phyloP scores from a whole-genome alignment of 2,888 invertebrate genomes.

The Drosophila stalkeri region DNA sequence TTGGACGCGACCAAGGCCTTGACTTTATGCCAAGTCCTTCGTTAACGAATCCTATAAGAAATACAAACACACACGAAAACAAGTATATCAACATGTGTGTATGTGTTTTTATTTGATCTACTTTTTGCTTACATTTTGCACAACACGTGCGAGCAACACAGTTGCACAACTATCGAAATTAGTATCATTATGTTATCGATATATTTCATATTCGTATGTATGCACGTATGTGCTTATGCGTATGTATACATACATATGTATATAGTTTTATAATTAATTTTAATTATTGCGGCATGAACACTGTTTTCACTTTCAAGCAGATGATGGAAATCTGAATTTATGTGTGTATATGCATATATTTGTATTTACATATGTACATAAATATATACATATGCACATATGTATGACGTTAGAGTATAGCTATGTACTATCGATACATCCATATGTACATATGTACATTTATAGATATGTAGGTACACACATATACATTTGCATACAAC shows the following conservation, averaged over 20 bases:
- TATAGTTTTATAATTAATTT: too few relatives aligned
- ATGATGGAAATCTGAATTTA: neutral
- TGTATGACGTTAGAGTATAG: too few relatives aligned
- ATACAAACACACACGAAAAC: neutral
- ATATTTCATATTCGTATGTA: neutral
- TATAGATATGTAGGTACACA: neutral
- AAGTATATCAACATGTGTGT: neutral
- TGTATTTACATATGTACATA: neutral
- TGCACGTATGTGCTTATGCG: neutral
- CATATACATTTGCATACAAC: too few relatives aligned
- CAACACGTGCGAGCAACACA: slow-evolving; percentile 5
- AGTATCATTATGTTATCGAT: neutral
- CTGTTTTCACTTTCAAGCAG: slow-evolving; percentile 3
- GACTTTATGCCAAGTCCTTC: slow-evolving; percentile 51
- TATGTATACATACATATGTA: neutral
- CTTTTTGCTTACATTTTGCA: slow-evolving; percentile 12
- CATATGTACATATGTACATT: neutral
- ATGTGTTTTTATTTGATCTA: neutral
- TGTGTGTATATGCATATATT: too few relatives aligned
- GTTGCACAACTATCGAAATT: slow-evolving; percentile 15
- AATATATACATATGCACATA: neutral
- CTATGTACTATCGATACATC: too few relatives aligned
- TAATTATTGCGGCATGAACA: neutral
- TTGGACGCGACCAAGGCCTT: slow-evolving; percentile 51
- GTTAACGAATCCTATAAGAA: slow-evolving; percentile 63